phyloP scores from a whole-genome alignment of 2,888 invertebrate species.

The Aspidapion aeneum region DNA sequence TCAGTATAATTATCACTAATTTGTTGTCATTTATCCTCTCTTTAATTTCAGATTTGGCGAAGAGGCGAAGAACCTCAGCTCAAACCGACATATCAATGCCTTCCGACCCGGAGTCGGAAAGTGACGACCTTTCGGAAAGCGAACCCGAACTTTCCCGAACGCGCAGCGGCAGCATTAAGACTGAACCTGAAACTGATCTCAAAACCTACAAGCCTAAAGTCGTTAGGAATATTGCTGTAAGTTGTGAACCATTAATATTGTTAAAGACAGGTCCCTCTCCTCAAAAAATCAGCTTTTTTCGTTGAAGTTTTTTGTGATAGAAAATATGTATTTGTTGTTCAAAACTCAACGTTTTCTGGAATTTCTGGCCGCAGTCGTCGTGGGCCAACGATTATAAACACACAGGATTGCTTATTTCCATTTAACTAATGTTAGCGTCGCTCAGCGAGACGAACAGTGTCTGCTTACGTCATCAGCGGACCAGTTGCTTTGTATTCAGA shows the following conservation, averaged over 20 bases:
- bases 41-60: constrained; percentile 26
- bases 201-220: constrained; percentile 30
- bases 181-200: constrained; percentile 39
- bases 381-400: too few relatives aligned
- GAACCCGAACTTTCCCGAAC: constrained; percentile 34
- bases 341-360: too few relatives aligned
- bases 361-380: too few relatives aligned
- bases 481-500: too few relatives aligned
- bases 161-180: constrained; percentile 41
- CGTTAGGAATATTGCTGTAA: background rate
- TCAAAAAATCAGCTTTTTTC: too few relatives aligned
- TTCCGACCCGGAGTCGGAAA: constrained; percentile 57
- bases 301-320: too few relatives aligned
- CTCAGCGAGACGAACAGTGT: too few relatives aligned
- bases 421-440: too few relatives aligned
- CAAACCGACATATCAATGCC: constrained; percentile 57
- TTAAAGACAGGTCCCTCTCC: background rate
- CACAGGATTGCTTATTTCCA: too few relatives aligned
- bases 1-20: background rate
- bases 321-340: too few relatives aligned
- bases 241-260: background rate
- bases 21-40: background rate
- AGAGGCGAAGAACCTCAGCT: constrained; percentile 52
- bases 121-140: constrained; percentile 41
- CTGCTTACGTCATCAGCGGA: too few relatives aligned